These are phyloP conservation scores for Cephus pygmeus DNA, from an alignment of 2,888 invertebrate genomes.

Conservation along the genomic window DNA sequence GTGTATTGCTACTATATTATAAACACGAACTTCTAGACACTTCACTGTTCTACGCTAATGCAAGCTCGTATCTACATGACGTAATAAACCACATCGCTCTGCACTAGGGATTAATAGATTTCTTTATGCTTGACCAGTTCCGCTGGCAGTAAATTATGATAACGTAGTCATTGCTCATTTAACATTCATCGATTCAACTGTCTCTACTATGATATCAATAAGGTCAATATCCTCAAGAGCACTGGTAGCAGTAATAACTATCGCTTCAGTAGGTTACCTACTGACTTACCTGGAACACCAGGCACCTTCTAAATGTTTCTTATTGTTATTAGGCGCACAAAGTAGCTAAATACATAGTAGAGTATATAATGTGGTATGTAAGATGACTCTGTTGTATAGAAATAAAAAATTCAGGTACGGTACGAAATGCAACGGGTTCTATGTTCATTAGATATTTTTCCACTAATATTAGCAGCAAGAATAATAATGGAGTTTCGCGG, in stretches of 20 bases:
- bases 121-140: constrained; percentile 21
- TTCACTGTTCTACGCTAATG: background rate
- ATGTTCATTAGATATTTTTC: background rate
- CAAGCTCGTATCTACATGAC: background rate
- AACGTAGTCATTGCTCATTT: background rate
- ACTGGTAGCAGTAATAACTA: constrained; percentile 8
- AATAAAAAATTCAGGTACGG: background rate
- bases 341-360: background rate
- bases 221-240: constrained; percentile 33
- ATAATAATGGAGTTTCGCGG: background rate
- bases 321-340: constrained; percentile 18
- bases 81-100: background rate
- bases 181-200: background rate
- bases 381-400: background rate
- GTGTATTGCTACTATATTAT: background rate
- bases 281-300: constrained; percentile 21
- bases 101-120: constrained; percentile 1
- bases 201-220: constrained; percentile 15
- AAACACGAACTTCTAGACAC: background rate
- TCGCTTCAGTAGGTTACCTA: constrained; percentile 16
- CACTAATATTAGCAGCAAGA: background rate
- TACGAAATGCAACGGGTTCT: background rate
- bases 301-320: constrained; percentile 14
- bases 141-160: constrained; percentile 8
- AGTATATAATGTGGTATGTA: background rate